These are phyloP conservation scores for Atta texana DNA, from an alignment of 1,140 invertebrate genomes.

Conservation along the genomic window DNA sequence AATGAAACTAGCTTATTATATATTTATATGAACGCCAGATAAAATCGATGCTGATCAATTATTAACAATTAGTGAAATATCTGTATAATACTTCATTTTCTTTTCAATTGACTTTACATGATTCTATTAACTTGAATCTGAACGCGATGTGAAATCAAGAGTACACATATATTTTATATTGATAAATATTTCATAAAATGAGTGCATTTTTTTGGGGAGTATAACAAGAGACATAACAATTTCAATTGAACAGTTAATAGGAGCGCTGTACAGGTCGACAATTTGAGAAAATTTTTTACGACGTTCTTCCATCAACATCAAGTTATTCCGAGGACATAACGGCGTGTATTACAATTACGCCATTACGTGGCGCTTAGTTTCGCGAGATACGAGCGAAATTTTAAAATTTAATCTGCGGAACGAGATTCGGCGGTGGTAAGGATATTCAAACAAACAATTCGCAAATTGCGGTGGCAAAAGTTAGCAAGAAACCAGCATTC, in stretches of 20 bases:
- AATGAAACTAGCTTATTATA: slow-evolving; percentile 41
- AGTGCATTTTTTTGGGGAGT: slow-evolving; percentile 42
- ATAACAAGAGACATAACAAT: slow-evolving; percentile 56
- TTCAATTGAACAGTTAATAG: slow-evolving; percentile 56
- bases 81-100: slow-evolving; percentile 5
- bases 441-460: slow-evolving; percentile 16
- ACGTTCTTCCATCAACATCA: slow-evolving; percentile 28
- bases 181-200: slow-evolving; percentile 42
- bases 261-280: slow-evolving; percentile 70
- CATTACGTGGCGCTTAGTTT: slow-evolving; percentile 21
- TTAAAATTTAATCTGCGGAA: slow-evolving; percentile 41
- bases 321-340: slow-evolving; percentile 17
- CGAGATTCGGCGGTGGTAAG: slow-evolving; percentile 25
- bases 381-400: slow-evolving; percentile 24
- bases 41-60: slow-evolving; percentile 32
- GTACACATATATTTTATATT: slow-evolving; percentile 4
- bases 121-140: background rate
- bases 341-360: background rate
- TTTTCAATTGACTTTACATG: background rate
- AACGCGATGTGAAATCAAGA: slow-evolving; percentile 10
- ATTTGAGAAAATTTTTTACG: slow-evolving; percentile 58
- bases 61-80: slow-evolving; percentile 20
- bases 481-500: slow-evolving; percentile 63
- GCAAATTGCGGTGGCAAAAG: slow-evolving; percentile 10
- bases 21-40: slow-evolving; percentile 19